Evolutionary conservation across 2,888 invertebrate genomes (phyloP).

Genomic region (Caenorhabditis becei): DNA sequence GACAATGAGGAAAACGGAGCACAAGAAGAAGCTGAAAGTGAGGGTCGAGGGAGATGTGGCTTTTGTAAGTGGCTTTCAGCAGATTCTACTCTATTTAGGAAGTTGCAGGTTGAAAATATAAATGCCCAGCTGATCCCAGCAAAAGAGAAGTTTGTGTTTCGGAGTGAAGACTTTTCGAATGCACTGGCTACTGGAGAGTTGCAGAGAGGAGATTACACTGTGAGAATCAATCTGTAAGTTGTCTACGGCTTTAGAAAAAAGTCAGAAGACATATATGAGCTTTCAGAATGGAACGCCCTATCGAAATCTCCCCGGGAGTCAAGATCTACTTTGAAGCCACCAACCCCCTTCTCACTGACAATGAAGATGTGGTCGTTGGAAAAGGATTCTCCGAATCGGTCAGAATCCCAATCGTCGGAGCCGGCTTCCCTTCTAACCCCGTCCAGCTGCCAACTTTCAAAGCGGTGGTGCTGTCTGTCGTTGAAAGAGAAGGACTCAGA

Average conservation of each 20-base stretch:
- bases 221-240: conserved; percentile 25
- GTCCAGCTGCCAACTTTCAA: neutral
- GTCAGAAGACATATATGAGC: too few relatives aligned
- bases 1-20: neutral
- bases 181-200: neutral
- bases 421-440: conserved; percentile 6
- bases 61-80: neutral
- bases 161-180: conserved; percentile 18
- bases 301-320: neutral
- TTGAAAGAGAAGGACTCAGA: conserved; percentile 5
- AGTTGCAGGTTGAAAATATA: conserved; percentile 16
- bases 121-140: neutral
- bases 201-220: conserved; percentile 14
- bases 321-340: conserved; percentile 16
- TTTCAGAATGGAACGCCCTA: neutral
- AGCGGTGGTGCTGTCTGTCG: conserved; percentile 27
- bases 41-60: neutral
- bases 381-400: neutral
- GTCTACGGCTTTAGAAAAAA: too few relatives aligned
- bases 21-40: neutral
- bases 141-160: conserved; percentile 2
- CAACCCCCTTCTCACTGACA: neutral
- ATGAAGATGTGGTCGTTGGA: neutral
- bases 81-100: too few relatives aligned
- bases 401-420: neutral